phyloP scores from a whole-genome alignment of 1,140 invertebrate species.

The Tenebrio molitor region DNA sequence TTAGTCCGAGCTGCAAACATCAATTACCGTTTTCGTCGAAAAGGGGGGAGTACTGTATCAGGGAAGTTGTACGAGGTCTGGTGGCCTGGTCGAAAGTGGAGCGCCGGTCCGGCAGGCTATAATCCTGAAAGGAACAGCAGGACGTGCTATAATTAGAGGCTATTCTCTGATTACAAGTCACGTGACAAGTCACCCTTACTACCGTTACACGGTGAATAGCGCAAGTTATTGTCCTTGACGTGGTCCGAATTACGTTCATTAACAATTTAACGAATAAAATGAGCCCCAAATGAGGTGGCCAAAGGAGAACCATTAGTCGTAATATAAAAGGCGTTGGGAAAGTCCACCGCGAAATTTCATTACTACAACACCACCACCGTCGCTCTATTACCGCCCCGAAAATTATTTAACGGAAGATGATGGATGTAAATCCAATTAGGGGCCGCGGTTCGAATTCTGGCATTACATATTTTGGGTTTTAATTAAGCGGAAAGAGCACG shows the following conservation, averaged over 20 bases:
- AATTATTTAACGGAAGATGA: slow-evolving; percentile 32
- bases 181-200: slow-evolving; percentile 57
- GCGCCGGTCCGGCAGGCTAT: slow-evolving; percentile 37
- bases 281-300: slow-evolving; percentile 41
- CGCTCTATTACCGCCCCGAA: slow-evolving; percentile 6
- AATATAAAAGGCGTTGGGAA: slow-evolving; percentile 40
- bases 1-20: slow-evolving; percentile 8
- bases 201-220: slow-evolving; percentile 47
- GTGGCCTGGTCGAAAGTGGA: slow-evolving; percentile 29
- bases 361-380: slow-evolving; percentile 8
- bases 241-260: slow-evolving; percentile 57
- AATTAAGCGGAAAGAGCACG: slow-evolving; percentile 26
- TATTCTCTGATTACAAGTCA: slow-evolving; percentile 60
- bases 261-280: slow-evolving; percentile 58
- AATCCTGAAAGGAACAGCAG: slow-evolving; percentile 48
- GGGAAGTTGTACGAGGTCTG: slow-evolving; percentile 9
- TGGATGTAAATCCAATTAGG: slow-evolving; percentile 30
- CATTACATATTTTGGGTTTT: neutral
- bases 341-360: slow-evolving; percentile 33
- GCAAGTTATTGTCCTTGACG: slow-evolving; percentile 58
- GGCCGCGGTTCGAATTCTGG: slow-evolving; percentile 4
- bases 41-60: slow-evolving; percentile 11
- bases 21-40: slow-evolving; percentile 23
- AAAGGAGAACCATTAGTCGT: slow-evolving; percentile 33
- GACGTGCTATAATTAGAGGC: slow-evolving; percentile 58